These are phyloP conservation scores for Loxodonta africana DNA, from an alignment of 2,113 vertebrate species.

Conservation along the genomic window DNA sequence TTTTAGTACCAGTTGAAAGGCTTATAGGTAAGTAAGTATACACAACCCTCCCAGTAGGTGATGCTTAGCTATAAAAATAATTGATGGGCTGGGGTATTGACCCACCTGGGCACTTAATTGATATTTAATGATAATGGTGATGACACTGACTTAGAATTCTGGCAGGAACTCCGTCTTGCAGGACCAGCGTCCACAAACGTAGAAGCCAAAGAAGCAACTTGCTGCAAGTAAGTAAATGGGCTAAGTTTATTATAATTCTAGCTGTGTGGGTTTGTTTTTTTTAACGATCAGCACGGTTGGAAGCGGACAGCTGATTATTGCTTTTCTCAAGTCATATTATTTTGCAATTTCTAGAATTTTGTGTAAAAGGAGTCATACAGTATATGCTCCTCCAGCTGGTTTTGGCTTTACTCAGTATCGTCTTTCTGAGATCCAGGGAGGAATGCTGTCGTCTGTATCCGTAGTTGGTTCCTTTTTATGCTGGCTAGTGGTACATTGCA, in stretches of 20 bases:
- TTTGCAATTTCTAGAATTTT: not conserved
- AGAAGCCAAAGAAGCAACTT: not conserved
- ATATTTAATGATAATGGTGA: not conserved
- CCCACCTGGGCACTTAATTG: not conserved
- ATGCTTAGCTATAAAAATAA: not conserved
- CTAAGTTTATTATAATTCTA: rapidly evolving
- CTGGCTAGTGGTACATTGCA: no score
- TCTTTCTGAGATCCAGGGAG: not conserved
- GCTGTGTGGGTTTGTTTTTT: not conserved
- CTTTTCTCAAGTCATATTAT: not conserved
- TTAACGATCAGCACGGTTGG: no score
- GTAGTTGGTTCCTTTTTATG: no score
- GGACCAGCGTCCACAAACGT: not conserved
- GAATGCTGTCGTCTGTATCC: no score
- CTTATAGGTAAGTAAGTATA: not conserved
- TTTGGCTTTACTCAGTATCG: rapidly evolving
- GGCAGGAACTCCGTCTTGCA: not conserved
- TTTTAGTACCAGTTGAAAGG: rapidly evolving
- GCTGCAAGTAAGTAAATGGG: not conserved
- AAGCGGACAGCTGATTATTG: no score
- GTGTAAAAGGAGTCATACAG: not conserved
- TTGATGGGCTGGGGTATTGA: not conserved
- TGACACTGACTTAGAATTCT: rapidly evolving
- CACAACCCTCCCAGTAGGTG: rapidly evolving
- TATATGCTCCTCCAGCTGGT: not conserved